Evolutionary conservation across 1,140 invertebrate species (phyloP).

Genomic region (Hydropsyche tenuis): DNA sequence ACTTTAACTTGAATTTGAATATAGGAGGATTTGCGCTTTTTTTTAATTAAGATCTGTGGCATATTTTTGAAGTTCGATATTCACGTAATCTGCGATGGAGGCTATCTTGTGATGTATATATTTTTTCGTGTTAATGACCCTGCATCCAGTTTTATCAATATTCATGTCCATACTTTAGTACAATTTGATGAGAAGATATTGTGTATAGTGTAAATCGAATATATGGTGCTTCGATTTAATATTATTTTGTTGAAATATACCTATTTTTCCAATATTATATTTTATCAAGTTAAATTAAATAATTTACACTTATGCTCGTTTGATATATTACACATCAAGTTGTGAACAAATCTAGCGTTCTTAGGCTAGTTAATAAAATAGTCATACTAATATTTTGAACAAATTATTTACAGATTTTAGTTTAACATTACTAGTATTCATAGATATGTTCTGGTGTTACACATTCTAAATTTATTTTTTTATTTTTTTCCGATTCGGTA

Average conservation of each 20-base stretch:
- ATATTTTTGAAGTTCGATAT: too few species aligned
- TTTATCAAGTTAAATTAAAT: slow-evolving; percentile 15
- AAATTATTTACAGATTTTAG: too few species aligned
- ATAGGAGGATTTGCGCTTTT: too few species aligned
- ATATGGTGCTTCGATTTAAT: slow-evolving; percentile 24
- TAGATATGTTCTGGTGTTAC: too few species aligned
- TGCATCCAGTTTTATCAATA: background rate
- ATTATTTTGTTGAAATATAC: slow-evolving; percentile 21
- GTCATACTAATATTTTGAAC: too few species aligned
- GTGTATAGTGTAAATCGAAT: slow-evolving; percentile 27
- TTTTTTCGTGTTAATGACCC: background rate
- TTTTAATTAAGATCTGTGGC: too few species aligned
- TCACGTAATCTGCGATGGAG: too few species aligned
- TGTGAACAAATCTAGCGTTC: background rate
- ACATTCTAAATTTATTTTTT: too few species aligned
- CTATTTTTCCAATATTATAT: slow-evolving; percentile 19
- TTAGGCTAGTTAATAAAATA: background rate
- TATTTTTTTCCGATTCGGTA: too few species aligned
- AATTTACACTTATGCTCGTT: slow-evolving; percentile 14
- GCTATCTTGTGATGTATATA: too few species aligned
- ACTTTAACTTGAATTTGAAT: too few species aligned
- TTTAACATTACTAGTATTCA: too few species aligned
- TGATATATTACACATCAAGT: slow-evolving; percentile 13
- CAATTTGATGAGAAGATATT: slow-evolving; percentile 11
- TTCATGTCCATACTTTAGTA: slow-evolving; percentile 14